Percentiles rank a stretch among this genome's conserved stretches.
These are phyloP conservation scores for Psilopogon haemacephalus DNA, from an alignment of 2,113 vertebrate species.

Conservation along the genomic window DNA sequence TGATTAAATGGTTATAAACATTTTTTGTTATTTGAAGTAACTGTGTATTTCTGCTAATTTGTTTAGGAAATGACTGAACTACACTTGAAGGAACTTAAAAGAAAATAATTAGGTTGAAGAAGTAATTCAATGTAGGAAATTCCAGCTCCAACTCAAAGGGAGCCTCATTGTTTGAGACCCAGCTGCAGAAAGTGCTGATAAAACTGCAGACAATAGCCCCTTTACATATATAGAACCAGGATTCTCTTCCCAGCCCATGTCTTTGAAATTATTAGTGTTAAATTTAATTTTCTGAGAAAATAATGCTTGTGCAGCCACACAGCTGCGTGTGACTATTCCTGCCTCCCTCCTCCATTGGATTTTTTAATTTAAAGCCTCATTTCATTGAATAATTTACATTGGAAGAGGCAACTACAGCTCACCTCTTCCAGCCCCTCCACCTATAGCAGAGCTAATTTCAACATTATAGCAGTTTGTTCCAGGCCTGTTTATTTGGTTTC, in stretches of 20 bases:
- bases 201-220: not conserved
- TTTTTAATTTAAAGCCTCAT: not conserved
- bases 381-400: not conserved
- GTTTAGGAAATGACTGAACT: not conserved
- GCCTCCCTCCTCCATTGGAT: not conserved
- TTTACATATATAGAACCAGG: not conserved
- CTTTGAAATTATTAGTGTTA: not conserved
- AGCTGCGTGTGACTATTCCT: not conserved
- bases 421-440: not conserved
- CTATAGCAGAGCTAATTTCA: not conserved
- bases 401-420: not conserved
- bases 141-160: not conserved
- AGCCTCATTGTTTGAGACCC: not conserved
- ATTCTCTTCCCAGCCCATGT: not conserved
- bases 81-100: not conserved
- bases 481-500: not conserved
- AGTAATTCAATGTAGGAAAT: not conserved
- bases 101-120: not conserved
- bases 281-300: not conserved
- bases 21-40: not conserved
- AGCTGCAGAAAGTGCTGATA: not conserved
- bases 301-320: not conserved
- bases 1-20: not conserved
- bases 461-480: not conserved
- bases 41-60: not conserved